A percentile compares a stretch with the other conserved stretches of the same genome.
These are phyloP conservation scores for Drosophila persimilis DNA, from an alignment of 1,140 invertebrate genomes.

Conservation along the genomic window DNA sequence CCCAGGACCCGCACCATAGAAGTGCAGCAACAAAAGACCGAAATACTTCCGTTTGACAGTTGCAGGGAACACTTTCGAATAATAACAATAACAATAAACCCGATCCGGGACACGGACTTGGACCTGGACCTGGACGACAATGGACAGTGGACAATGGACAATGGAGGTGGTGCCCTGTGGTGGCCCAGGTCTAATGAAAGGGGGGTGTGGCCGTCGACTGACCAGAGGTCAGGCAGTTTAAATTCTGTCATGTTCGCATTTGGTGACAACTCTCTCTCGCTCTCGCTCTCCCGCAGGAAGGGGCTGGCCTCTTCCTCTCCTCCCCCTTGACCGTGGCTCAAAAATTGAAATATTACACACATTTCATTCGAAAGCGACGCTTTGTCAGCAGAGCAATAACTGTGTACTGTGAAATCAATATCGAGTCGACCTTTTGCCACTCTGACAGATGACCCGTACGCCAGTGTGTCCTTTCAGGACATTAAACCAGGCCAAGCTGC, in stretches of 20 bases:
- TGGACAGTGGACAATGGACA: conserved; percentile 29
- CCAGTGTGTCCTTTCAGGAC: conserved; percentile 33
- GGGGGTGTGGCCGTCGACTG: conserved; percentile 45
- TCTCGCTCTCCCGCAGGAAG: not conserved
- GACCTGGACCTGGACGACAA: too few species aligned
- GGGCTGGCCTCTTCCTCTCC: not conserved
- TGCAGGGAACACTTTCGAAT: conserved; percentile 57
- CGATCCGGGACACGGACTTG: conserved; percentile 36
- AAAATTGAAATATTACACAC: conserved; percentile 81
- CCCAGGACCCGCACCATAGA: conserved; percentile 45
- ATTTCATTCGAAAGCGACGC: conserved; percentile 56
- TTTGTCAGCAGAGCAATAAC: conserved; percentile 54
- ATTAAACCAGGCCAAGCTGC: conserved; percentile 29
- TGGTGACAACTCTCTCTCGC: conserved; percentile 28
- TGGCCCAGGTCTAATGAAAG: conserved; percentile 44
- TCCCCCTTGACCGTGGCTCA: conserved; percentile 29
- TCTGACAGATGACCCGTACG: conserved; percentile 58
- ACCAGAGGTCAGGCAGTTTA: conserved; percentile 72
- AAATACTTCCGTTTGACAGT: conserved; percentile 74
- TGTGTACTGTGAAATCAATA: conserved; percentile 47
- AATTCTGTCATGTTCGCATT: conserved; percentile 73
- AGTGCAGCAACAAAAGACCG: conserved; percentile 53
- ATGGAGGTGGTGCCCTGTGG: conserved; percentile 52
- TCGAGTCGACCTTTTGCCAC: conserved; percentile 45
- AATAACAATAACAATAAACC: conserved; percentile 82